Evolutionary conservation across 1,140 invertebrate genomes (phyloP).

Genomic region (Bombus confusus): DNA sequence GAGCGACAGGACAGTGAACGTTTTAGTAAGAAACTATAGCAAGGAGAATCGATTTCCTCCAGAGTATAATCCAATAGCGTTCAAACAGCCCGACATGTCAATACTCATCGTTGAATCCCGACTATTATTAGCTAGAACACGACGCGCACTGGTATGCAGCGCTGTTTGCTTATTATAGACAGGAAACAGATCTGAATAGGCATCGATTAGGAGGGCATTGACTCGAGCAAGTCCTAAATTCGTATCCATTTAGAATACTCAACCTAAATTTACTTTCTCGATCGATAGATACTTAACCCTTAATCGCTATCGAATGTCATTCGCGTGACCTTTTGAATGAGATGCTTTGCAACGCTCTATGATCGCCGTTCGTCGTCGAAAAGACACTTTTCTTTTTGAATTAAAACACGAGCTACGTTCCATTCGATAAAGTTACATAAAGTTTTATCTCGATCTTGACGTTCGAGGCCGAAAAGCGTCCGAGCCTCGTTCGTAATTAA

Average conservation of each 20-base stretch:
- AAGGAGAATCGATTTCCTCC: background rate
- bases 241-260: background rate
- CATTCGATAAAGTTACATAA: background rate
- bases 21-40: too few species aligned
- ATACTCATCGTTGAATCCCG: conserved; percentile 6
- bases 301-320: background rate
- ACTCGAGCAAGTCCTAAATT: background rate
- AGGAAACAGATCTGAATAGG: conserved; percentile 2
- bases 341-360: background rate
- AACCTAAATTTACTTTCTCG: background rate
- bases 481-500: too few species aligned
- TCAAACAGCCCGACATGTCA: background rate
- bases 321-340: background rate
- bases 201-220: background rate
- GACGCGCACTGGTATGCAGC: conserved; percentile 6
- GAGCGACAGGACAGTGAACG: background rate
- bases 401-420: background rate
- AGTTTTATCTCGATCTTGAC: background rate
- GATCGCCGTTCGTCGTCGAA: too few species aligned
- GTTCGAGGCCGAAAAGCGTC: too few species aligned
- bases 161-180: conserved; percentile 11
- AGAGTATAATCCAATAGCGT: background rate
- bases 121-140: conserved; percentile 10
- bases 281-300: background rate
- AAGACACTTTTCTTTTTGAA: background rate